Base-by-base conservation (phyloP, 2,113 vertebrate species). In the Sclerurus mexicanus region DNA sequence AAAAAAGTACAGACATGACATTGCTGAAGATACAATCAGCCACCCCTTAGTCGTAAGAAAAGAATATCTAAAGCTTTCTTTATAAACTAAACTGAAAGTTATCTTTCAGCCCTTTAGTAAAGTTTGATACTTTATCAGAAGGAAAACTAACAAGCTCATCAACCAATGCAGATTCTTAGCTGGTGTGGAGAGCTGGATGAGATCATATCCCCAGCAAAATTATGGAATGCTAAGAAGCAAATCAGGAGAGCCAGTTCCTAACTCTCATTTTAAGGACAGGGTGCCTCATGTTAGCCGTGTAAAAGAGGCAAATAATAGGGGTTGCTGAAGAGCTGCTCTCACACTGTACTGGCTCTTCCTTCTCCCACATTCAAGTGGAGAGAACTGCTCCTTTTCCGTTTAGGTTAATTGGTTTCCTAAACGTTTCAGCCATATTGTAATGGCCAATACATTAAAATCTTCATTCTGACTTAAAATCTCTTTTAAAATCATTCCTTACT, bases 171-270 rank as follows among this genome's bases (percentile, higher is more conserved):
- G 52, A 66, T 53, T 25, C 81, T 71, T 55, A 35, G 31, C 72
- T 78, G 47, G 44, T 96, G 75, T 75, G 69, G 60, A 87, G 64
- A 95, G 84, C 66, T 72, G 94, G 62, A 79, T 94, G 94, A 96
- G 94, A 66, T 95, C 90, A 95, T 27, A 86, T 35, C 89, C 91
- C 90, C 68, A 84, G 80, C 64, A 87, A 95, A 90, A 95, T 84
- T 85, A 75, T 12, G 72, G 80, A 87, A 95, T 66, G 52, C 40
- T 85, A 59, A 58, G 60, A 78, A 89, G 73, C 18, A 30, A 94
- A 89, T 81, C 76, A 71, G 83, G 80, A 86, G 28, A 95, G 60
- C 64, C 73, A 84, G 56, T 72, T 88, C 72, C 86, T 89, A 62
- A 68, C 60, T 69, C 46, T 76, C 27, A 59, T 47, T 90, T 93